Conservation (phyloP, 2,888 invertebrate genomes). For the Gonocerus acuteangulatus region DNA sequence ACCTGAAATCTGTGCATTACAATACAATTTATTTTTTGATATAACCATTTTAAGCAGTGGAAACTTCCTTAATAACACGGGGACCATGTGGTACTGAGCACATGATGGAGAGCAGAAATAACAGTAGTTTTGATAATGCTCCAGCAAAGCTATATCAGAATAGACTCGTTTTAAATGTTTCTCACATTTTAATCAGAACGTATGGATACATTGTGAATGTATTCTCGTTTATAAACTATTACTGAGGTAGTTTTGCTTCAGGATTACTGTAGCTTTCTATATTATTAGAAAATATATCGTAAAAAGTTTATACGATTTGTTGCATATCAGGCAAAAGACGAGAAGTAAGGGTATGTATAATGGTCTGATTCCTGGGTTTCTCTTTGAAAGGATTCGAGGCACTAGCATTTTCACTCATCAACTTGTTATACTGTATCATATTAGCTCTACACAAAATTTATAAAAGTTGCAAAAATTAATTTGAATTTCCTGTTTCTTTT, state of each 20-base stretch:
- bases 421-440: no score
- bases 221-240: no score
- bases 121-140: no score
- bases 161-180: no score
- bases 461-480: no score
- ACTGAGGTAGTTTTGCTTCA: no score
- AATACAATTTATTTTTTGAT: background rate
- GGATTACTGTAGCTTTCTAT: background rate
- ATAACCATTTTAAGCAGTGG: background rate
- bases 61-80: background rate
- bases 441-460: no score
- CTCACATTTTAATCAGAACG: no score
- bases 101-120: slow-evolving; percentile 3
- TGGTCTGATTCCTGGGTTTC: slow-evolving; percentile 17
- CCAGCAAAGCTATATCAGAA: no score
- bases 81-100: slow-evolving; percentile 19
- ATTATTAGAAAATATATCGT: background rate
- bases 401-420: no score
- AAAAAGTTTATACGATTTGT: slow-evolving; percentile 2
- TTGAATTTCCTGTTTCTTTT: no score
- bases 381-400: slow-evolving; percentile 17
- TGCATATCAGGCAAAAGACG: slow-evolving; percentile 10
- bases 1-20: background rate
- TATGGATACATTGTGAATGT: no score
- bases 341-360: background rate